Conservation (phyloP, 2,113 vertebrate genomes). For the Castor canadensis region DNA sequence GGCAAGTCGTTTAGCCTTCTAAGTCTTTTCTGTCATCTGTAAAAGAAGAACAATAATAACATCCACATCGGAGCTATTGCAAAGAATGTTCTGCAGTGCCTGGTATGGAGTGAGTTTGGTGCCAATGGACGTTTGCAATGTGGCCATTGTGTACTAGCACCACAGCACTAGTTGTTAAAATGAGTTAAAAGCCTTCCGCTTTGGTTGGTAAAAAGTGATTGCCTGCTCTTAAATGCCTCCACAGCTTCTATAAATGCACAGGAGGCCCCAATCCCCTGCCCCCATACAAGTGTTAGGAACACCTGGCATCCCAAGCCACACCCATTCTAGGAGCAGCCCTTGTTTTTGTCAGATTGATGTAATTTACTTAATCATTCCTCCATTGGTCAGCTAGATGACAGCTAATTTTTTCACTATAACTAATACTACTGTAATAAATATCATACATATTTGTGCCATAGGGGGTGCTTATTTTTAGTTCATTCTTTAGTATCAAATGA, state of each 20-base stretch:
- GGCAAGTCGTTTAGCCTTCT: not conserved
- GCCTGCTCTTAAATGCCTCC: not conserved
- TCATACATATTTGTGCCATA: not conserved
- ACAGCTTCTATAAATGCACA: not conserved
- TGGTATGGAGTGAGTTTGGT: not conserved
- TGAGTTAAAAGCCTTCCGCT: not conserved
- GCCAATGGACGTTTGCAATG: not conserved
- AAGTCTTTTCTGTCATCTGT: not conserved
- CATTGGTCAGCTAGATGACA: not conserved
- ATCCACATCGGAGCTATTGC: not conserved
- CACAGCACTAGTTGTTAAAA: not conserved
- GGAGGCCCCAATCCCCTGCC: not conserved
- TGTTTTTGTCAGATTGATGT: not conserved
- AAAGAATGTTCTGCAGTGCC: not conserved
- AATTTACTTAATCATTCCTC: constrained; percentile 1
- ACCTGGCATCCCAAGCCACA: not conserved
- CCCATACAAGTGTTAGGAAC: not conserved
- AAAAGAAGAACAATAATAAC: not conserved
- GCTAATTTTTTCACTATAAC: not conserved
- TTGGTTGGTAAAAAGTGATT: not conserved
- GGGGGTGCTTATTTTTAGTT: not conserved
- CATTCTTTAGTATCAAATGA: not conserved
- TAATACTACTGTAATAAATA: not conserved
- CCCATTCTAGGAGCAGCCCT: not conserved
- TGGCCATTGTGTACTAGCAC: not conserved